Conservation (phyloP, 2,113 vertebrate genomes). For the Centrocercus urophasianus region DNA sequence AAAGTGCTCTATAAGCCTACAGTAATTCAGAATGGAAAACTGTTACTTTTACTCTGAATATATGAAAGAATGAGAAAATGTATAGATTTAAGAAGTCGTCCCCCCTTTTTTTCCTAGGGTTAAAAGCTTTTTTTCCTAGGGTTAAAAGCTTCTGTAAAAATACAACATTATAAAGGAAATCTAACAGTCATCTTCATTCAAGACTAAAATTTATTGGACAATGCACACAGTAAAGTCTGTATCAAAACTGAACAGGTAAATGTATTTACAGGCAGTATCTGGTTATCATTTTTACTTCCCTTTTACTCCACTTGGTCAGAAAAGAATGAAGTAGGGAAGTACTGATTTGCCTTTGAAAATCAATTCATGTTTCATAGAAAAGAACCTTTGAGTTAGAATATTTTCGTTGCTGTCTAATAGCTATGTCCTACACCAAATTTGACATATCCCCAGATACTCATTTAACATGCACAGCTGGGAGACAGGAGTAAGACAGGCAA, state of each 20-base stretch:
- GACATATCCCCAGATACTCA: conserved; percentile 47
- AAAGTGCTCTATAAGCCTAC: not conserved
- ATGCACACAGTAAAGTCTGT: not conserved
- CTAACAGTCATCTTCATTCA: not conserved
- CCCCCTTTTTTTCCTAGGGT: not conserved
- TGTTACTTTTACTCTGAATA: not conserved
- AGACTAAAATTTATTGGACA: not conserved
- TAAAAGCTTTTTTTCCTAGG: not conserved
- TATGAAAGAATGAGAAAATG: not conserved
- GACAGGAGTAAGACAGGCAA: conserved; percentile 26
- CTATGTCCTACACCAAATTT: conserved; percentile 51
- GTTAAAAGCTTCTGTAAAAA: conserved; percentile 11
- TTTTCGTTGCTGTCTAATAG: conserved; percentile 56
- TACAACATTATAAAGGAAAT: not conserved
- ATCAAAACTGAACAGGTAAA: not conserved
- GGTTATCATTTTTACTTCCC: not conserved
- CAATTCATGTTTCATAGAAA: conserved; percentile 23
- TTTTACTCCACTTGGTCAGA: not conserved
- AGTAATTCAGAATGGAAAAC: not conserved
- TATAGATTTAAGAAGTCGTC: not conserved
- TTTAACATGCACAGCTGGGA: conserved; percentile 69
- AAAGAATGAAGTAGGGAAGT: not conserved
- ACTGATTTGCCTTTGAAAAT: conserved; percentile 56
- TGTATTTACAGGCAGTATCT: conserved; percentile 3
- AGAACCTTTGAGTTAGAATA: not conserved